Percentiles rank a stretch among this genome's conserved stretches.
Evolutionary conservation across 2,113 vertebrate species (phyloP).

Genomic region (Baryphthengus martii): DNA sequence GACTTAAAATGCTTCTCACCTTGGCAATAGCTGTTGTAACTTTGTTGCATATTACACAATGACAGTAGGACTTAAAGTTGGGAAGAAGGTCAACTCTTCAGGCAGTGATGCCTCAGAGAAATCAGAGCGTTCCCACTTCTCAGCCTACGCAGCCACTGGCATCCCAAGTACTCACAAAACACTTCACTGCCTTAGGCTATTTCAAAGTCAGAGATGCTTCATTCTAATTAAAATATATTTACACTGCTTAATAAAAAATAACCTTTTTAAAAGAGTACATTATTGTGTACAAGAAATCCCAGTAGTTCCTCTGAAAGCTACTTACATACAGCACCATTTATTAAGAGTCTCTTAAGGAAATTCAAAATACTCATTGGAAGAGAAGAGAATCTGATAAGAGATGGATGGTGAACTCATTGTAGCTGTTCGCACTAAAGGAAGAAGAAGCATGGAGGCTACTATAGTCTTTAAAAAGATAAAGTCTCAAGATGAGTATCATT

Average conservation of each 20-base stretch:
- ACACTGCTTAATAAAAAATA: slow-evolving; percentile 23
- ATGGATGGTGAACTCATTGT: not conserved
- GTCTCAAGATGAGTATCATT: too few relatives aligned
- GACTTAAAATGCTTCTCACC: not conserved
- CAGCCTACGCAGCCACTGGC: not conserved
- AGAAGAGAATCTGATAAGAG: not conserved
- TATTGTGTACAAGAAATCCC: not conserved
- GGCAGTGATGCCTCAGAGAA: not conserved
- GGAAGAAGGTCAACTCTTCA: not conserved
- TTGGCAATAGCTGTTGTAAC: not conserved
- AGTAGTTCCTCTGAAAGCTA: not conserved
- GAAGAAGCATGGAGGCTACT: too few relatives aligned
- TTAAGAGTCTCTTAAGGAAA: not conserved
- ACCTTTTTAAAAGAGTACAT: not conserved
- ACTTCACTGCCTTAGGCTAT: slow-evolving; percentile 37
- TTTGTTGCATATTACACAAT: not conserved
- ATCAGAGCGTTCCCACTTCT: not conserved
- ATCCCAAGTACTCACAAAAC: not conserved
- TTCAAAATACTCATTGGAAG: not conserved
- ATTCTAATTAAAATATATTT: slow-evolving; percentile 24
- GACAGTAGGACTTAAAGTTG: not conserved
- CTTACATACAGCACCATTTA: not conserved
- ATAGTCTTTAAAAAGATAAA: too few relatives aligned
- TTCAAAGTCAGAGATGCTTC: not conserved
- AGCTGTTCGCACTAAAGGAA: not conserved